A percentile compares a stretch with the other conserved stretches of the same genome.
phyloP scores from a whole-genome alignment of 2,113 vertebrate species.

The Aix galericulata region DNA sequence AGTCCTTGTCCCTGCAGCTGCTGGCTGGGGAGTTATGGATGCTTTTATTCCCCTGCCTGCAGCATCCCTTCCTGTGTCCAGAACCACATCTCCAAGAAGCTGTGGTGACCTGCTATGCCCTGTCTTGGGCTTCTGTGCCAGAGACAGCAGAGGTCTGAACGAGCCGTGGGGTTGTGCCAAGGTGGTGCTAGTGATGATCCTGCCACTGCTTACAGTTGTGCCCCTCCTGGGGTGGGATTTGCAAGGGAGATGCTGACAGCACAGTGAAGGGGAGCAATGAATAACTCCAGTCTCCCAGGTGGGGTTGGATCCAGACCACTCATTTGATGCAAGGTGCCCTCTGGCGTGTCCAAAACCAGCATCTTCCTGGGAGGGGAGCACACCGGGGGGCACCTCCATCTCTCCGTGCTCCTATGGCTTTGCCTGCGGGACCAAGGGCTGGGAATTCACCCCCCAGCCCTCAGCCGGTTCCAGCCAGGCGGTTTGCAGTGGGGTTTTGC shows the following conservation, averaged over 20 bases:
- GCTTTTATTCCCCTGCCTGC: neutral
- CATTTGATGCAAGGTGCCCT: neutral
- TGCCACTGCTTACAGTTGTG: neutral
- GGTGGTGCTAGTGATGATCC: neutral
- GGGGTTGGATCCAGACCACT: neutral
- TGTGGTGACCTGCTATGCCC: neutral
- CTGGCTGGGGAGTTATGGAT: neutral
- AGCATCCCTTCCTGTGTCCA: neutral
- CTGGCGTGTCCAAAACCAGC: neutral
- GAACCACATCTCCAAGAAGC: neutral
- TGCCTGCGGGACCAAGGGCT: neutral
- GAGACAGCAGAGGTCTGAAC: neutral
- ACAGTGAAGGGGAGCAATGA: neutral
- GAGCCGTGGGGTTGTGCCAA: neutral
- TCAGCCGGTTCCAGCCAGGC: neutral
- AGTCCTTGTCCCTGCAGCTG: neutral
- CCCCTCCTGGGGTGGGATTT: neutral
- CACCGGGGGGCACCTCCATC: rapidly evolving
- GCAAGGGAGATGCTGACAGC: neutral
- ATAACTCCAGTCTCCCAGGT: rapidly evolving
- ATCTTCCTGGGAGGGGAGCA: rapidly evolving
- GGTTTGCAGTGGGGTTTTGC: rapidly evolving
- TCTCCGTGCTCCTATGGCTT: neutral
- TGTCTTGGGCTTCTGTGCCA: neutral
- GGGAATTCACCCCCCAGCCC: rapidly evolving